Conservation (phyloP, 2,797 vertebrate genomes). For the Paratrypauchen microcephalus region DNA sequence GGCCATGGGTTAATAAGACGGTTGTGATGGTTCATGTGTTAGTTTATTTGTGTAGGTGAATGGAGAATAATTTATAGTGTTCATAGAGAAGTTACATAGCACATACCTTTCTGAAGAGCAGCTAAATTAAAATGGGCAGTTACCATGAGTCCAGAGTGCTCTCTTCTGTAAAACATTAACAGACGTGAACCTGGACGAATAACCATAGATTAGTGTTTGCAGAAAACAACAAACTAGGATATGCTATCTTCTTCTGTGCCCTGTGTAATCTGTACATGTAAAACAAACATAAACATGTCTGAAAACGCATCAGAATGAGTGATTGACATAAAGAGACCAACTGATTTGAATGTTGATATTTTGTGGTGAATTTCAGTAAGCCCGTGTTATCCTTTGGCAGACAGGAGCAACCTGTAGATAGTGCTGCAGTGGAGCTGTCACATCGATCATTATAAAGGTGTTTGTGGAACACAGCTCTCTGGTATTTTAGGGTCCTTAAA, state of each 20-base stretch:
- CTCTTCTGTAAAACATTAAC: constrained; percentile 44
- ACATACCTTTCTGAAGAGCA: background rate
- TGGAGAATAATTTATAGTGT: background rate
- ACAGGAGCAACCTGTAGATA: constrained; percentile 59
- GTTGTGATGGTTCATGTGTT: background rate
- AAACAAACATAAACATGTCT: background rate
- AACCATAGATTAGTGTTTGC: constrained; percentile 4
- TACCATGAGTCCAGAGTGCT: constrained; percentile 12
- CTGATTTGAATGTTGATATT: background rate
- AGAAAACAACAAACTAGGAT: background rate
- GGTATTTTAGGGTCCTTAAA: constrained; percentile 69
- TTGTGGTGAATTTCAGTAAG: background rate
- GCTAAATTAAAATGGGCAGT: constrained; percentile 10
- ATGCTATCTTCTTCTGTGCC: background rate
- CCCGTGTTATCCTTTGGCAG: constrained; percentile 4
- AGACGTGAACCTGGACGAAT: constrained; percentile 2
- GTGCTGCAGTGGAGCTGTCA: constrained; percentile 8
- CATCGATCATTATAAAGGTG: constrained; percentile 68
- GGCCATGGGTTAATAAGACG: background rate
- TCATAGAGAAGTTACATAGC: background rate
- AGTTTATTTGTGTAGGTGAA: background rate
- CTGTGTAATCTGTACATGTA: background rate
- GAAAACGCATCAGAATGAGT: background rate
- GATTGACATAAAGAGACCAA: background rate
- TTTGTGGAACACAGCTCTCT: constrained; percentile 39